Conservation (phyloP, 1,140 invertebrate species). For the Whitmania pigra region DNA sequence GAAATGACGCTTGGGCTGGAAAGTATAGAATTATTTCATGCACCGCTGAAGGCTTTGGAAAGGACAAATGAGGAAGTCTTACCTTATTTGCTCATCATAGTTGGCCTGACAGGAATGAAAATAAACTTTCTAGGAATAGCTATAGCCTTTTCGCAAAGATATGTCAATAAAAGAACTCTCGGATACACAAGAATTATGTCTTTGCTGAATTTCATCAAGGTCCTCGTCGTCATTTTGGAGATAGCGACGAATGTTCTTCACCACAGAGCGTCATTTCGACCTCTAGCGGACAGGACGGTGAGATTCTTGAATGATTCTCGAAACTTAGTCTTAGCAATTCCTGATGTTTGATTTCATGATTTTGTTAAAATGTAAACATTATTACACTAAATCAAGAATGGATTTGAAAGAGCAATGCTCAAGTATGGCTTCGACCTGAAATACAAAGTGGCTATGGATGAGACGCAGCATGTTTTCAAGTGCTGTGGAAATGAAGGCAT, state of each 20-base stretch:
- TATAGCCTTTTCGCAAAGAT: background rate
- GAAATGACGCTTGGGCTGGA: background rate
- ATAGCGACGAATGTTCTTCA: background rate
- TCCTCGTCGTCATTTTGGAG: background rate
- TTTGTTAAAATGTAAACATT: no score
- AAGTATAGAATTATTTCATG: background rate
- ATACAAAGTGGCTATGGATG: slow-evolving; percentile 2
- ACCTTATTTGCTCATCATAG: background rate
- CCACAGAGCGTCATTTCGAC: no score
- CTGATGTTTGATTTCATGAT: no score
- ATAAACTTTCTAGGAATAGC: background rate
- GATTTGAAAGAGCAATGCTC: background rate
- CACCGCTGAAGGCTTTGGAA: slow-evolving; percentile 5
- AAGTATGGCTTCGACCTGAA: background rate
- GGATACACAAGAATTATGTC: slow-evolving; percentile 1
- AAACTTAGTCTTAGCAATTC: no score
- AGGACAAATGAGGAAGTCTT: background rate
- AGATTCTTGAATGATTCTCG: no score
- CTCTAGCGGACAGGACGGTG: no score
- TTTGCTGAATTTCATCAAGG: background rate
- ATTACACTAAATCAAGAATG: background rate
- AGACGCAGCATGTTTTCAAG: background rate
- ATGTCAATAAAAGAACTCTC: background rate
- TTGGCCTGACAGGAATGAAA: background rate
- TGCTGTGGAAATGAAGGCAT: slow-evolving; percentile 7